Conservation (phyloP, 2,113 vertebrate genomes). For the Capreolus pygargus region DNA sequence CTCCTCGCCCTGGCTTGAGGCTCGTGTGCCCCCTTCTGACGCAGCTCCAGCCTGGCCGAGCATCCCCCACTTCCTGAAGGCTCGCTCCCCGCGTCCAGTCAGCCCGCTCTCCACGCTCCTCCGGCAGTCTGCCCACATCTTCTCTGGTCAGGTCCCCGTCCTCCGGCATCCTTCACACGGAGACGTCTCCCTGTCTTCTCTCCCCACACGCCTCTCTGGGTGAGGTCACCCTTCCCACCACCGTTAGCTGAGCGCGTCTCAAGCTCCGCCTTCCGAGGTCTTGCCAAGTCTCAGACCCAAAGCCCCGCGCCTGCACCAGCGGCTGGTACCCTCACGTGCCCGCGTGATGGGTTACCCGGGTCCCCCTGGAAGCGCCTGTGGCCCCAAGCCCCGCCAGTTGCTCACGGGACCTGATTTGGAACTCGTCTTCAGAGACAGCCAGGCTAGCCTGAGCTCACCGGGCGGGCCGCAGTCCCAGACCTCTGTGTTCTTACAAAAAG, state of each 20-base stretch:
- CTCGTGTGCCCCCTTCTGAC: fast-evolving
- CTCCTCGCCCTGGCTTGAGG: fast-evolving
- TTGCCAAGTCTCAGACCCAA: not conserved
- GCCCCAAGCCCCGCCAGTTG: not conserved
- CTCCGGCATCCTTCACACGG: not conserved
- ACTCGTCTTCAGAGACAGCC: not conserved
- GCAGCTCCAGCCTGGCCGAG: not conserved
- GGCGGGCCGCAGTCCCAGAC: not conserved
- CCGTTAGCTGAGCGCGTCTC: no score
- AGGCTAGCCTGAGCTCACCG: not conserved
- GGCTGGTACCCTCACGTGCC: not conserved
- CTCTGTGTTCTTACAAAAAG: not conserved
- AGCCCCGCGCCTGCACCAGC: not conserved
- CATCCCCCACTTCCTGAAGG: not conserved
- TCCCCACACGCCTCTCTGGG: no score
- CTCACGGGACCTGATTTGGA: not conserved
- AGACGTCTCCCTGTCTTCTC: not conserved
- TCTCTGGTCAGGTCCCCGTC: not conserved
- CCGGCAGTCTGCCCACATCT: no score
- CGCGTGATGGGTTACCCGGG: fast-evolving
- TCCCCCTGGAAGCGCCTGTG: not conserved
- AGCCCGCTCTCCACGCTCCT: fast-evolving
- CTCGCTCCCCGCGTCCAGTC: not conserved
- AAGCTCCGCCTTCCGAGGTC: not conserved
- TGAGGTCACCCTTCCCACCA: not conserved